Conservation (phyloP, 2,888 invertebrate genomes). For the Digitonthophagus gazella region DNA sequence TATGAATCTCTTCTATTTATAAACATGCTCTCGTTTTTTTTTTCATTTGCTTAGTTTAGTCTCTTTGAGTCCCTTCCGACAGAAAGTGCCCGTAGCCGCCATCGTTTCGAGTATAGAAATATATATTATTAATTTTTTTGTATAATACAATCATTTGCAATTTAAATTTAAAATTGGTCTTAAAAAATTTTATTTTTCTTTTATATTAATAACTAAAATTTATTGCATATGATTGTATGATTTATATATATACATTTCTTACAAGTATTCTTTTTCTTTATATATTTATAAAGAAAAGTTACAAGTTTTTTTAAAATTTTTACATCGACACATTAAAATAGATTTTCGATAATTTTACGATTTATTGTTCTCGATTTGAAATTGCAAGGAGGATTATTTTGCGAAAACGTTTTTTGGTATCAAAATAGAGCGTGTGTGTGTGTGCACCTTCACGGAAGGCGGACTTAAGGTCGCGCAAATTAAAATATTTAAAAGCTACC, state of each 20-base stretch:
- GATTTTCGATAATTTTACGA: conserved; percentile 26
- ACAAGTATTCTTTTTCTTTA: conserved; percentile 17
- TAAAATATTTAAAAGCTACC: conserved; percentile 41
- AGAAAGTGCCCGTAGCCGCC: conserved; percentile 49
- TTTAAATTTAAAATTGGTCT: too few relatives aligned
- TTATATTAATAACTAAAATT: too few relatives aligned
- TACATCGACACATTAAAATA: conserved; percentile 47
- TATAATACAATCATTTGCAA: too few relatives aligned
- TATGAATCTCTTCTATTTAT: conserved; percentile 45
- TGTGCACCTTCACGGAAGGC: conserved; percentile 47
- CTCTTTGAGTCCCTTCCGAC: conserved; percentile 27
- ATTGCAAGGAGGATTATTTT: conserved; percentile 29
- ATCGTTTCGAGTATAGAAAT: conserved; percentile 46
- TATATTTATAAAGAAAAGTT: conserved; percentile 30
- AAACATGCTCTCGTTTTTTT: conserved; percentile 32
- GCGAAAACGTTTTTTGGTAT: conserved; percentile 28
- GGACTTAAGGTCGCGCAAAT: conserved; percentile 30
- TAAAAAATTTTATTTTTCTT: too few relatives aligned
- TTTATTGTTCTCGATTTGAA: conserved; percentile 33
- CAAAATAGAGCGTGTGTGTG: conserved; percentile 30
- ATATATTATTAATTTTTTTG: too few relatives aligned
- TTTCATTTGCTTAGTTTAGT: conserved; percentile 38
- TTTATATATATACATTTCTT: conserved; percentile 17
- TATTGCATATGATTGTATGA: too few relatives aligned
- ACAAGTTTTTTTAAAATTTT: too few relatives aligned